These are phyloP conservation scores for Gonioctena quinquepunctata DNA, from an alignment of 1,140 invertebrate species.

Conservation along the genomic window DNA sequence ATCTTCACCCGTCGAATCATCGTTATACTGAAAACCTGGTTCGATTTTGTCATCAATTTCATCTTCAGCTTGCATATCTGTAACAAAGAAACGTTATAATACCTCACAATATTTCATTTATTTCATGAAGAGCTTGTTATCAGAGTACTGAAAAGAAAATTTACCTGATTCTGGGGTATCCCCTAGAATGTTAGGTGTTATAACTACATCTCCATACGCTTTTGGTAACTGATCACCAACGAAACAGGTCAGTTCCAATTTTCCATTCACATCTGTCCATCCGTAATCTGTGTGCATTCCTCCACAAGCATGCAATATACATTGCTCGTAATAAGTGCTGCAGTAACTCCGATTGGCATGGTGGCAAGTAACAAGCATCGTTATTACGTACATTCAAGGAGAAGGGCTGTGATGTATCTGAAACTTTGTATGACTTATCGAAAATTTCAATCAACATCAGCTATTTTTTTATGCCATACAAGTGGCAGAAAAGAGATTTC, in stretches of 20 bases:
- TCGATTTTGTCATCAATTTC: neutral
- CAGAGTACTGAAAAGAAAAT: neutral
- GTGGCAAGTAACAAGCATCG: constrained; percentile 2
- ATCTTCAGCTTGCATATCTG: neutral
- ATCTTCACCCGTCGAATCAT: too few species aligned
- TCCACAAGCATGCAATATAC: constrained; percentile 15
- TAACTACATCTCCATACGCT: constrained; percentile 41
- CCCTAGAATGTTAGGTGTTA: neutral
- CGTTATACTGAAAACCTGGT: too few species aligned
- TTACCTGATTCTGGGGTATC: neutral
- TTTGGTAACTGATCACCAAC: constrained; percentile 42
- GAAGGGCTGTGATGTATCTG: neutral
- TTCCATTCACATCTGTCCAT: constrained; percentile 38
- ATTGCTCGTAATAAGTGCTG: constrained; percentile 7
- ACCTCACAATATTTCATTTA: neutral
- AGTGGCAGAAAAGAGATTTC: neutral
- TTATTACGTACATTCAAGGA: neutral
- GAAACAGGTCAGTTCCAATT: constrained; percentile 44
- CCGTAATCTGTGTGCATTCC: constrained; percentile 29
- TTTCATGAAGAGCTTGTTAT: neutral
- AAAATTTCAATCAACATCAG: neutral
- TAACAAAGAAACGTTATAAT: neutral
- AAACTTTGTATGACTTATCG: neutral
- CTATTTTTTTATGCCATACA: neutral
- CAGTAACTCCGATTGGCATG: neutral